Evolutionary conservation across 1,140 invertebrate species (phyloP).

Genomic region (Lutraria rhynchaena): DNA sequence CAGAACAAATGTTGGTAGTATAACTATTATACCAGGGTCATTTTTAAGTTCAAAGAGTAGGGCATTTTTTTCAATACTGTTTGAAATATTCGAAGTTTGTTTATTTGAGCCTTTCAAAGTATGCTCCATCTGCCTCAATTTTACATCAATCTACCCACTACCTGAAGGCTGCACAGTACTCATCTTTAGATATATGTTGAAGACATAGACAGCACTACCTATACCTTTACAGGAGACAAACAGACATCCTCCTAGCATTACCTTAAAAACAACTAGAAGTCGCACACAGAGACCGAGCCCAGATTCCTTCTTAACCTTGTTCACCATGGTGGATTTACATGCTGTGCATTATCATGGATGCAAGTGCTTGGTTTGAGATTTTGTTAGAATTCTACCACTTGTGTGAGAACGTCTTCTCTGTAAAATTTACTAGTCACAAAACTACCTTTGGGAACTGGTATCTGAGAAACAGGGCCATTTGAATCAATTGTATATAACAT

Average conservation of each 20-base stretch:
- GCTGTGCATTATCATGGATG: constrained; percentile 18
- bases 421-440: background rate
- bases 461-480: too few species aligned
- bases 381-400: background rate
- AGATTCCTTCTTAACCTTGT: background rate
- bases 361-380: constrained; percentile 1
- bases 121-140: constrained; percentile 12
- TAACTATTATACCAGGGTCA: too few species aligned
- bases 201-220: constrained; percentile 7
- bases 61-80: background rate
- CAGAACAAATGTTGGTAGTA: too few species aligned
- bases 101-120: too few species aligned
- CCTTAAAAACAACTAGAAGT: constrained; percentile 1
- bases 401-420: background rate
- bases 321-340: background rate
- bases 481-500: too few species aligned
- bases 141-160: constrained; percentile 16
- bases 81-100: too few species aligned
- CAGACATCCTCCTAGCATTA: background rate
- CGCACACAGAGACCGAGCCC: background rate
- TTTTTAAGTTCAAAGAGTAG: background rate
- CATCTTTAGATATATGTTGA: too few species aligned
- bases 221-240: constrained; percentile 5
- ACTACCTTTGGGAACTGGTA: too few species aligned
- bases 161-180: too few species aligned